Evolutionary conservation across 1,140 invertebrate genomes (phyloP), one percentile per base, ranked within the genome.

Genomic region (Drosophila carrolli): DNA sequence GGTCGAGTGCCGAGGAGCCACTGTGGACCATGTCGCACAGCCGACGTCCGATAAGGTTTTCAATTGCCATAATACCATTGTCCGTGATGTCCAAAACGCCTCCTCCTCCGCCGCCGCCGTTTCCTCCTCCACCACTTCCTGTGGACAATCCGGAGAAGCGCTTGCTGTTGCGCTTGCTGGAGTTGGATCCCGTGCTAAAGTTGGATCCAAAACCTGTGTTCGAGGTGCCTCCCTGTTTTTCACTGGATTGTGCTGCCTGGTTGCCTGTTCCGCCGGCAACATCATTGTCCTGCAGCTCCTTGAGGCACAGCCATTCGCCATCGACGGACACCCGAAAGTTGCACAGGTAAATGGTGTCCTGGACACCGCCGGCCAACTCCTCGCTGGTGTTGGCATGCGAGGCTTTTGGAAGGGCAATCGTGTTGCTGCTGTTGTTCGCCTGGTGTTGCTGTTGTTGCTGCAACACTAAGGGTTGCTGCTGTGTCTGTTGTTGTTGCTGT

Each of bases 271-370:
- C 95, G 19, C 77, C 76, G 5, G 76, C 84, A 93, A 96, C 95
- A 91, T 98, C 97, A 76, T 98, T 96, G 93, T 98, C 97, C 70
- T 98, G 96, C 44, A 99, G 93, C 93, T 99, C 98, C 91, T 98
- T 97, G 27, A 99, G 93, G 92, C 98, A 99, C n/a, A 99, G 94
- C 98, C 98, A 99, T 92, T 99, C 98, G 35, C 98, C 98, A 90
- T 99, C 98, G 9, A 99, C 98, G 23, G 97, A 98, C 0, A 99
- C 98, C 32, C 98, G 96, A 93, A 99, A 99, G 93, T 99, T 99
- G 93, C 98, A 99, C 91, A 99, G 93, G 93, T 99, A 99, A 91
- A 99, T 98, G 13, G 98, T 99, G 93, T 99, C 98, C 93, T 98
- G 97, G 37, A 97, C 97, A 75, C 96, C 97, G 76, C 96, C 96